Conservation (phyloP, 23 tunicate species). For the Aplidium turbinatum region DNA sequence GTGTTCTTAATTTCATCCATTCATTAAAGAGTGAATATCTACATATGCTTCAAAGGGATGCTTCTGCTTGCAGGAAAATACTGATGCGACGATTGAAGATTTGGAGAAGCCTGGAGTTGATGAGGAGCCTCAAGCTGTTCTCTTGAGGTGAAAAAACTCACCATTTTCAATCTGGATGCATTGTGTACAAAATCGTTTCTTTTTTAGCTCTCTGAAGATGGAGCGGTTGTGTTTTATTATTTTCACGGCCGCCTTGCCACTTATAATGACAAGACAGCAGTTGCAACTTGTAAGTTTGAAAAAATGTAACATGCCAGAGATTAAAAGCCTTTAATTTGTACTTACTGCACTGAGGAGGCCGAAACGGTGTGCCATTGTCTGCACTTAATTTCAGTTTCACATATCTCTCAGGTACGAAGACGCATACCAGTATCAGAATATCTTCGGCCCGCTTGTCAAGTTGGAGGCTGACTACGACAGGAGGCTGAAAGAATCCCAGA, state of each 20-base stretch:
- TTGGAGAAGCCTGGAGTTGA: slow-evolving; percentile 96
- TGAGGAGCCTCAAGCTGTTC: slow-evolving; percentile 92
- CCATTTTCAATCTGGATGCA: not conserved
- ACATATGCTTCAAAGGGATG: not conserved
- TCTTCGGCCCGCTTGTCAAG: slow-evolving; percentile 95
- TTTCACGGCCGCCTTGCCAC: too few species aligned
- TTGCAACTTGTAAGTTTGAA: too few species aligned
- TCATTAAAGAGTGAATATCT: too few species aligned
- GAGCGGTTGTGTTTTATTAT: too few species aligned
- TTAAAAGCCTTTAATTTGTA: too few species aligned
- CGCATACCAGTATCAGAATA: slow-evolving; percentile 97
- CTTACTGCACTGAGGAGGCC: too few species aligned
- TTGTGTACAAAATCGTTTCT: too few species aligned
- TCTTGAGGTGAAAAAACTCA: slow-evolving; percentile 51
- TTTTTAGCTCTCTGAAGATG: too few species aligned
- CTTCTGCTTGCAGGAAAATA: slow-evolving; percentile 53
- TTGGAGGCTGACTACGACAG: slow-evolving; percentile 97
- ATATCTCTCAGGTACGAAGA: slow-evolving; percentile 74
- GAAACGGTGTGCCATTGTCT: too few species aligned
- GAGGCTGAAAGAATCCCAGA: slow-evolving; percentile 88
- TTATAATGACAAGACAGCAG: too few species aligned
- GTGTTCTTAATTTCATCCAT: not conserved
- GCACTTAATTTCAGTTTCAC: not conserved
- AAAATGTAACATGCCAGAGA: too few species aligned
- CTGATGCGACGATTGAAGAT: slow-evolving; percentile 86